phyloP scores from a whole-genome alignment of 2,888 invertebrate genomes.

The Melipona beecheii region DNA sequence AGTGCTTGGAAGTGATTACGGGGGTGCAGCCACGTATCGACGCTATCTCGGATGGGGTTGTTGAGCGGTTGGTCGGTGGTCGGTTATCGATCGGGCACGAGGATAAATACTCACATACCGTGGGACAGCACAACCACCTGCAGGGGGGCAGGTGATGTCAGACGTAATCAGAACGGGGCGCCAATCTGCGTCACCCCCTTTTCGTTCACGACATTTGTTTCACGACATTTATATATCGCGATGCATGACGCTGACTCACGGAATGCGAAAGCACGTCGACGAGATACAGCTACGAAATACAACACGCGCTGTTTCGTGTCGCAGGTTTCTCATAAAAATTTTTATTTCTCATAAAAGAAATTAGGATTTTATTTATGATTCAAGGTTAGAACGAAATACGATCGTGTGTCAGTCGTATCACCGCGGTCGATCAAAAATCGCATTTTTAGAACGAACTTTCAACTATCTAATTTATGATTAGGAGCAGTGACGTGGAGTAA shows the following conservation, averaged over 20 bases:
- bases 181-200: conserved; percentile 67
- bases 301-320: not conserved
- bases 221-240: conserved; percentile 48
- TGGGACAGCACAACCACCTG: conserved; percentile 71
- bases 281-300: no score
- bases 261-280: conserved; percentile 18
- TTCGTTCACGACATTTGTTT: conserved; percentile 54
- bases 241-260: conserved; percentile 56
- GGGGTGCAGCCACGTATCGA: conserved; percentile 47
- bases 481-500: no score
- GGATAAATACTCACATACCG: conserved; percentile 65
- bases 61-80: conserved; percentile 57
- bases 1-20: conserved; percentile 55
- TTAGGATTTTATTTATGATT: not conserved
- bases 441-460: not conserved
- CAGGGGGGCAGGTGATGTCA: conserved; percentile 73
- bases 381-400: not conserved
- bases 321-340: not conserved
- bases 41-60: conserved; percentile 56
- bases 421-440: not conserved
- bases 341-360: no score
- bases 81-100: conserved; percentile 60
- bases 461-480: no score
- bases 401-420: not conserved
- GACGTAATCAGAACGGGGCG: conserved; percentile 68